A percentile compares a stretch with the other conserved stretches of the same genome.
Conservation (phyloP, 1,140 invertebrate species). For the Ganaspis sp. region DNA sequence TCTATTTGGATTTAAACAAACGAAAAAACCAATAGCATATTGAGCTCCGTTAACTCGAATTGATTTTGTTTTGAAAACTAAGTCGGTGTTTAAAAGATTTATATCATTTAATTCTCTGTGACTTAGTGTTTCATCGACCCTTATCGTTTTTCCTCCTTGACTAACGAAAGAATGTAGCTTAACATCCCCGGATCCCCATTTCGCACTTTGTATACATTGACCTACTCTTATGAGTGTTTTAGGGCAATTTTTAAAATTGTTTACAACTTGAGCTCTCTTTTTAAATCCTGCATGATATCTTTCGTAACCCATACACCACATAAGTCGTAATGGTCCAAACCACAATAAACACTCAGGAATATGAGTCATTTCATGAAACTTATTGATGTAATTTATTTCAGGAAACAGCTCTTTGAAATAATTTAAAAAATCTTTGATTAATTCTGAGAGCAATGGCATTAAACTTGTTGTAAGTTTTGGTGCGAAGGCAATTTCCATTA, state of each 20-base stretch:
- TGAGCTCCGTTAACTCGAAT: constrained; percentile 28
- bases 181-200: constrained; percentile 16
- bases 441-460: constrained; percentile 36
- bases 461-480: constrained; percentile 44
- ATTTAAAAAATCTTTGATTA: constrained; percentile 43
- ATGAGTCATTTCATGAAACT: constrained; percentile 30
- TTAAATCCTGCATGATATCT: constrained; percentile 11
- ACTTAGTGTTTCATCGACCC: background rate
- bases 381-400: constrained; percentile 36
- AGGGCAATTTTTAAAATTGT: constrained; percentile 29
- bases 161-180: background rate
- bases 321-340: background rate
- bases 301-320: constrained; percentile 30
- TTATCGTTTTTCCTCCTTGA: no score
- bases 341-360: constrained; percentile 21
- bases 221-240: constrained; percentile 29
- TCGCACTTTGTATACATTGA: constrained; percentile 24
- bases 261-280: constrained; percentile 19
- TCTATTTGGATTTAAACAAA: constrained; percentile 22
- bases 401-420: constrained; percentile 39
- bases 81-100: no score
- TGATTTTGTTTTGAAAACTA: constrained; percentile 23
- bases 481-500: constrained; percentile 62
- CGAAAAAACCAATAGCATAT: constrained; percentile 23
- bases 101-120: background rate